phyloP scores from a whole-genome alignment of 2,797 vertebrate species.

The Typhlichthys eigenmanni region DNA sequence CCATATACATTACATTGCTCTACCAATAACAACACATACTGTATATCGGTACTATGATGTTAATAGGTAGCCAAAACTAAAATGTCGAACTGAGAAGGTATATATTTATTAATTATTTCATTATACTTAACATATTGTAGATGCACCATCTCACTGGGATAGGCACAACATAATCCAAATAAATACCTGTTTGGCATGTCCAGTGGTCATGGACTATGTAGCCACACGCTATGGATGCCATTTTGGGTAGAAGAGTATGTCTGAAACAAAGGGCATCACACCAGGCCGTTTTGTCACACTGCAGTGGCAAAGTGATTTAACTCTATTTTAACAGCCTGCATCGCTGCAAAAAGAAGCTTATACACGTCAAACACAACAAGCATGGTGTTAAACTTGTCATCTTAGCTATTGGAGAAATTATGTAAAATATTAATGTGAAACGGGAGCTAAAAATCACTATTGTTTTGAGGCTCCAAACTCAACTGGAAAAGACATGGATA shows the following conservation, averaged over 20 bases:
- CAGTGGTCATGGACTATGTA: neutral
- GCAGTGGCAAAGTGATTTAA: constrained; percentile 7
- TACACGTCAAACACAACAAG: constrained; percentile 10
- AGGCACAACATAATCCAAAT: neutral
- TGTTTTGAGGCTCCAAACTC: constrained; percentile 11
- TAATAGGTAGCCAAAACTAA: neutral
- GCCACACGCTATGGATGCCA: neutral
- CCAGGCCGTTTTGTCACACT: neutral
- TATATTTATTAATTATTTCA: neutral
- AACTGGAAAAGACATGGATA: neutral
- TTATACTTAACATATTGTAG: neutral
- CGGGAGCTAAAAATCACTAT: neutral
- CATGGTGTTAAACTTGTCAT: neutral
- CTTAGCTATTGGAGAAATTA: no score
- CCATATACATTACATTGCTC: neutral
- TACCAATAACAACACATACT: no score
- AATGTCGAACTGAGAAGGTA: neutral
- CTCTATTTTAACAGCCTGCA: constrained; percentile 2
- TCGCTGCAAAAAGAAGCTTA: constrained; percentile 19
- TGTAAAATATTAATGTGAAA: neutral
- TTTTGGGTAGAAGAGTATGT: no score
- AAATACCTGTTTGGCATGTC: neutral
- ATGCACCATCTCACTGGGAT: neutral
- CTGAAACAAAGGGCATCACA: neutral
- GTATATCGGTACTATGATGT: no score